A percentile compares a stretch with the other conserved stretches of the same genome.
Evolutionary conservation across 2,888 invertebrate species (phyloP).

Genomic region (Xanthostigma xanthostigma): DNA sequence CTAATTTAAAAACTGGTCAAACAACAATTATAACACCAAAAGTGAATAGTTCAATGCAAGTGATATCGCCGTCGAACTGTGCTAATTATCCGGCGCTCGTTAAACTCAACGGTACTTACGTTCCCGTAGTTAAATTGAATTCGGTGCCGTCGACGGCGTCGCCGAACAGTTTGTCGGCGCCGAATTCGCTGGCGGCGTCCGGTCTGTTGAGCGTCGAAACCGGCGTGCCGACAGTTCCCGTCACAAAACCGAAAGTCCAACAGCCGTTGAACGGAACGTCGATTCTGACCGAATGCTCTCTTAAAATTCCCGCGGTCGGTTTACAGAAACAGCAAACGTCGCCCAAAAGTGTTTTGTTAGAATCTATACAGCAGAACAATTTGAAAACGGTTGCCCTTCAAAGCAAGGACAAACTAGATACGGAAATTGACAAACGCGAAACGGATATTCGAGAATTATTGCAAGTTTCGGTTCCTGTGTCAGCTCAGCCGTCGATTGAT

Average conservation of each 20-base stretch:
- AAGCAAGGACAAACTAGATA: constrained; percentile 18
- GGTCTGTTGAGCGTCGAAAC: constrained; percentile 23
- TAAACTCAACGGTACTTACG: constrained; percentile 29
- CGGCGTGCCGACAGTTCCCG: constrained; percentile 25
- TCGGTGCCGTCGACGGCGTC: constrained; percentile 23
- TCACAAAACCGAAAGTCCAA: constrained; percentile 20
- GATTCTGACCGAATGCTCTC: constrained; percentile 10
- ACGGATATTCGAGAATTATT: constrained; percentile 19
- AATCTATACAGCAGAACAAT: constrained; percentile 13
- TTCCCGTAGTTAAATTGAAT: constrained; percentile 30
- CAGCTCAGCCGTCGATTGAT: constrained; percentile 17
- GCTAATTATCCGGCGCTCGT: constrained; percentile 24
- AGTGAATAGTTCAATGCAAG: constrained; percentile 24
- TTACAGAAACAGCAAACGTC: constrained; percentile 11
- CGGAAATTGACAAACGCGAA: constrained; percentile 28
- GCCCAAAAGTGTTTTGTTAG: constrained; percentile 12
- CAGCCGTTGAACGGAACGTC: not conserved
- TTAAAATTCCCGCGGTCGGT: constrained; percentile 11
- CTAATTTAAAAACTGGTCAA: constrained; percentile 4
- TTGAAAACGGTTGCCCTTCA: not conserved
- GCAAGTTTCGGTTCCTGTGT: constrained; percentile 22
- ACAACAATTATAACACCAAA: constrained; percentile 15
- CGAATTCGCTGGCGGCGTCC: too few species aligned
- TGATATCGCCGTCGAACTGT: constrained; percentile 22
- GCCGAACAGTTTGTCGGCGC: constrained; percentile 13